Evolutionary conservation across 2,113 vertebrate species (phyloP).

Genomic region (Grallaria varia): DNA sequence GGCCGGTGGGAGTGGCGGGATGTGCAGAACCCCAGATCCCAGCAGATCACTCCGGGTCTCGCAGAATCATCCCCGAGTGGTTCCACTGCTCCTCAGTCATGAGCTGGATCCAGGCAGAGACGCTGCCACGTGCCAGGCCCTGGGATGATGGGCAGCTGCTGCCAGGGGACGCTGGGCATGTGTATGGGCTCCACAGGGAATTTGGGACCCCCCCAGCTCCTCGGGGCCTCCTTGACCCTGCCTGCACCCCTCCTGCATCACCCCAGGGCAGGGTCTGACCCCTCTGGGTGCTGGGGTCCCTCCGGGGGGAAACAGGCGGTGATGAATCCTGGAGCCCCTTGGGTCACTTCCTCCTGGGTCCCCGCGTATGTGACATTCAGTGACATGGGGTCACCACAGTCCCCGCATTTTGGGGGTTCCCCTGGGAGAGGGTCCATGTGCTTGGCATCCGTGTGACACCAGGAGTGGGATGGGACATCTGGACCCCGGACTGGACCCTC

Average conservation of each 20-base stretch:
- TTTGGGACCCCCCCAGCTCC: rapidly evolving
- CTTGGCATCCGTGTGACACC: no score
- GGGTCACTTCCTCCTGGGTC: rapidly evolving
- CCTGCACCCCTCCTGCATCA: background rate
- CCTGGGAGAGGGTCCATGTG: rapidly evolving
- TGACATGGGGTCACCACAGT: rapidly evolving
- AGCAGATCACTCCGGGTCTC: background rate
- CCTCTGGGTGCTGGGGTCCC: background rate
- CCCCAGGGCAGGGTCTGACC: background rate
- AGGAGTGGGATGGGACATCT: background rate
- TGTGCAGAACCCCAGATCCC: background rate
- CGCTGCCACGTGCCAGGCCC: background rate
- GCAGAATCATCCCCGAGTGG: background rate
- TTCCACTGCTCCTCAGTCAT: background rate
- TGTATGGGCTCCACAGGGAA: rapidly evolving
- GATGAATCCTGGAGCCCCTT: rapidly evolving
- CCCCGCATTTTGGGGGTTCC: background rate
- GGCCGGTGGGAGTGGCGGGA: background rate
- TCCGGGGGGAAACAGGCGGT: rapidly evolving
- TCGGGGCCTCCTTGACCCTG: rapidly evolving
- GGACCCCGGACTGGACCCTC: rapidly evolving
- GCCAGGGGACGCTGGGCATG: no score
- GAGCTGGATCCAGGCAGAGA: background rate
- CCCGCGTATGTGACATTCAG: rapidly evolving
- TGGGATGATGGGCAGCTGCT: background rate